Base-by-base conservation (phyloP, 2,888 invertebrate species). In the Lithophane socia region DNA sequence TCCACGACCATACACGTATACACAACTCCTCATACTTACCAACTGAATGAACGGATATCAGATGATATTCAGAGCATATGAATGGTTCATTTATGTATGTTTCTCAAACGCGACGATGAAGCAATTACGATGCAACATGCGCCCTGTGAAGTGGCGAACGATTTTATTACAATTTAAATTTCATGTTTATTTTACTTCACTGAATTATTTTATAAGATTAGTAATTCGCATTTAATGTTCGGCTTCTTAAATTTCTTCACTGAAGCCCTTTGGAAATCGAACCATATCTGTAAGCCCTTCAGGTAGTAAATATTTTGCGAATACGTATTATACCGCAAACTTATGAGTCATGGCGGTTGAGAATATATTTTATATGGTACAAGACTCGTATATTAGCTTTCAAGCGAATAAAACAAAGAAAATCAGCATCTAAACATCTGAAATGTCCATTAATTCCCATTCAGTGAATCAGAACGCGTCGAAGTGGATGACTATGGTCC, bases 391-490 rank as follows among this genome's bases (percentile, higher is more conserved):
- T 90, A 91, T 89, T 85, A 90, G 86, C 88, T 88, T 83, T 88
- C 79, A 86, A 90, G 88, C 80, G 81, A 88, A 86, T 92, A 91
- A 93, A 93, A 92, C 92, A 93, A 93, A 93, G 92, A 93, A 90
- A 92, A 91, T 88, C 83, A 86, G 85, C 87, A 90, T 92, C 84
- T 83, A 82, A 92, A 92, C 91, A 92, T 93, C 87, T 92, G 88
- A 93, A 93, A 92, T 87, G 82, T 89, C 92, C 92, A 93, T 92
- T 93, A 93, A 92, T 87, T 88, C 81, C 88, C 91, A 94, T 95
- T 94, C 88, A 93, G 87, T 94, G 94, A 94, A 95, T 93, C 92
- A 91, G 92, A 94, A 93, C 90, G 93, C 91, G 90, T 92, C 86
- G 89, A 93, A 91, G 89, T 90, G 92, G 94, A 94, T 92, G 94